phyloP scores from a whole-genome alignment of 2,113 vertebrate species.

The Podarcis muralis region DNA sequence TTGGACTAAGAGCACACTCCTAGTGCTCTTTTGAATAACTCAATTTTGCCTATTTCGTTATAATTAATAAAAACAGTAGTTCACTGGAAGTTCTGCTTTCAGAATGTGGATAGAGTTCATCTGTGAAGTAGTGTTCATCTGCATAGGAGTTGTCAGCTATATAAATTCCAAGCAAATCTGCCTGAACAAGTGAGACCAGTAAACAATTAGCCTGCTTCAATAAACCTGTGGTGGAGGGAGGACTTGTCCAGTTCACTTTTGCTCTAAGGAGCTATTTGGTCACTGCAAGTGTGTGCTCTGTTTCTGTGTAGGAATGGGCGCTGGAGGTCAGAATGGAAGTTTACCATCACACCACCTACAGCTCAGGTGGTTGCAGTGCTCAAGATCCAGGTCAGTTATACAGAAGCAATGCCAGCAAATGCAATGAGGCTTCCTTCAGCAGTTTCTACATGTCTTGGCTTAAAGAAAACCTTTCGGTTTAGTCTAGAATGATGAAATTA shows the following conservation, averaged over 20 bases:
- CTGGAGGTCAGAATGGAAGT: slow-evolving; percentile 96
- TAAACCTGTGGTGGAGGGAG: background rate
- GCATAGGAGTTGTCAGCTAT: background rate
- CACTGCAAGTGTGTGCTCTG: background rate
- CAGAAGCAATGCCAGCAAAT: background rate
- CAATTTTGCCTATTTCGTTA: background rate
- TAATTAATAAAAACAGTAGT: background rate
- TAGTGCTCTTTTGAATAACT: background rate
- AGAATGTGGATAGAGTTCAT: background rate
- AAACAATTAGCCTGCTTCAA: background rate
- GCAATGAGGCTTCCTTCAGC: background rate
- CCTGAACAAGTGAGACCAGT: background rate
- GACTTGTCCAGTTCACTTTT: background rate
- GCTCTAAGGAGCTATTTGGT: background rate
- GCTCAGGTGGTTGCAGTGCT: slow-evolving; percentile 89
- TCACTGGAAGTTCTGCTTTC: background rate
- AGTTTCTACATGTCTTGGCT: background rate
- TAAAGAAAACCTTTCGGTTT: background rate
- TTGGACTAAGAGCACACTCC: background rate
- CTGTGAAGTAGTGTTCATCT: background rate
- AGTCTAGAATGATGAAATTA: background rate
- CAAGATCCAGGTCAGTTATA: slow-evolving; percentile 86
- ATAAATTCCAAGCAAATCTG: background rate
- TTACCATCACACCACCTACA: slow-evolving; percentile 86
- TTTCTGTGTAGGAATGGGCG: slow-evolving; percentile 87